Base-by-base conservation (phyloP, 2,113 vertebrate species). In the Chlamydotis undulata region DNA sequence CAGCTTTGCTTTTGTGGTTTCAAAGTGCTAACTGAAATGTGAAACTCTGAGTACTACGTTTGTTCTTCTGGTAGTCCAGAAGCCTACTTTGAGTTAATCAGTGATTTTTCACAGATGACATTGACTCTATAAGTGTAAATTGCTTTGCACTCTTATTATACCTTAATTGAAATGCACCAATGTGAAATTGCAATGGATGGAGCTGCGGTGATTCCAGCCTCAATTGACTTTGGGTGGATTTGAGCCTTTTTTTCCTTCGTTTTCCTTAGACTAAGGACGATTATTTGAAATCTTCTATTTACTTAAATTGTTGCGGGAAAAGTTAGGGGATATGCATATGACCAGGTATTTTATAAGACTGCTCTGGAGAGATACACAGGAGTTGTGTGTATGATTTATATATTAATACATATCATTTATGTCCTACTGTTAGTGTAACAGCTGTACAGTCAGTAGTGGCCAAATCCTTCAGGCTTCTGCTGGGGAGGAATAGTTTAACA, bases 61-160 rank as follows among this genome's bases (percentile, higher is more conserved):
- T 93, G 94, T 96, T 97, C 89, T 64, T 61, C 94, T 97, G 94
- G 64, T 95, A 50, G 96, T 97, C 95, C 94, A 94, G 96, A 96
- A 97, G 69, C 97, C 88, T 83, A 77, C 90, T 97, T 97, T 83
- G 95, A 98, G 92, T 98, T 98, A 98, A 98, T 98, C 73, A 5
- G 97, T 33, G 87, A 98, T 98, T 98, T 98, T 98, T 98, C 98
- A 98, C 92, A 93, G 92, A 63, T 2, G 96, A 97, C 98, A 98
- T 97, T 97, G 98, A 98, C 98, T 98, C 98, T 97, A 97, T 98
- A 98, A 97, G 92, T 98, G 97, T 98, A 98, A 98, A 98, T 98
- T 98, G 98, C 98, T 98, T 97, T 98, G 94, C 96, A 96, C 93
- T 97, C 97, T 94, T 98, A 98, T 97, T 98, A 98, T 97, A 97